Evolutionary conservation across 2,113 vertebrate genomes (phyloP), one percentile per base, ranked within the genome.

Genomic region (Gasterosteus aculeatus): DNA sequence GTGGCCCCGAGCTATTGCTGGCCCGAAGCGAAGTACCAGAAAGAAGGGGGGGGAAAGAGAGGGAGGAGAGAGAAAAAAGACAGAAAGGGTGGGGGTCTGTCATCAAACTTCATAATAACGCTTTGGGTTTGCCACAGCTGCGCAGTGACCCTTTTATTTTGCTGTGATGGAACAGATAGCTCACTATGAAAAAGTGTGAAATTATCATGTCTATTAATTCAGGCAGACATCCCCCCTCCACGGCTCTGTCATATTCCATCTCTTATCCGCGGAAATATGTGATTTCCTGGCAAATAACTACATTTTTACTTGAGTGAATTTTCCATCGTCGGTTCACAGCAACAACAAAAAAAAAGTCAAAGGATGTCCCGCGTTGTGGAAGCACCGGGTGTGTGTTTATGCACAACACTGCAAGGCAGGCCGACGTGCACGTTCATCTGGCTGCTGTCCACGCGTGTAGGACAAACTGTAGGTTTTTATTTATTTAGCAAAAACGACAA

Each of bases 151-250:
- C 95, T 95, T 96, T 96, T 96, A 90, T 92, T 91, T 92, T 88
- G 88, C 89, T 90, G 96, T 96, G 97, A 96, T 96, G 95, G 94
- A 95, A 93, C 94, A 94, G 95, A 96, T 95, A 95, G 95, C 91
- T 90, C 85, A 93, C 92, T 88, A 93, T 95, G 95, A 95, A 96
- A 97, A 96, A 96, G 95, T 96, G 96, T 96, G 96, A 97, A 98
- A 98, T 98, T 95, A 96, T 97, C 97, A 96, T 96, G 95, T 97
- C 96, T 97, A 97, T 98, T 97, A 97, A 98, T 97, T 96, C 96
- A 96, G 95, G 94, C 95, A 95, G 95, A 95, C 95, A 95, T 85
- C 92, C 51, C 51, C 62, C 38, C 51, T 59, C 62, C 33, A 60
- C 85, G 69, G 49, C 60, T 79, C 63, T 78, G 58, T 89, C 82